Conservation (phyloP, 2,113 vertebrate genomes). For the Nettapus auritus region DNA sequence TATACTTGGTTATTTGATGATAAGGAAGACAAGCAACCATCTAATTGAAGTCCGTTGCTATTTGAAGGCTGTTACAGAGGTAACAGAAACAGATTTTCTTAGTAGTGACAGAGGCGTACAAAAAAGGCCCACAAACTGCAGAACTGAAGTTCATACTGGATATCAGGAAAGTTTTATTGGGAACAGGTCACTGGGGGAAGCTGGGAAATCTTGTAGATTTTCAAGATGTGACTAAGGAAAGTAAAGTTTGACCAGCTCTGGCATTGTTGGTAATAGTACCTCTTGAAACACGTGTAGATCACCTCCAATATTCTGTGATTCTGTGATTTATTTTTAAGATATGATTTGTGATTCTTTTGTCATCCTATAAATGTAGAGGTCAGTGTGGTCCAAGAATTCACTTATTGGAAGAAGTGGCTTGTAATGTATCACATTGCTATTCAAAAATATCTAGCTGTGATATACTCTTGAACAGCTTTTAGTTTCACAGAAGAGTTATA, state of each 20-base stretch:
- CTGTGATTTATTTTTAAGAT: neutral
- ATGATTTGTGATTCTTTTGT: neutral
- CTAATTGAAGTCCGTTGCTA: neutral
- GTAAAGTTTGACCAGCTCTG: neutral
- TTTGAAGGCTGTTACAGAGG: neutral
- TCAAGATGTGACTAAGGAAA: neutral
- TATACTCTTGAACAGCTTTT: neutral
- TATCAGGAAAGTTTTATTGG: neutral
- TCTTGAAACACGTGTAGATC: neutral
- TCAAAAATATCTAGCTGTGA: neutral
- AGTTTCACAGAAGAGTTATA: neutral
- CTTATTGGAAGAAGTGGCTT: neutral
- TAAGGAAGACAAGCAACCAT: neutral
- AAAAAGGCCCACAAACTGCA: neutral
- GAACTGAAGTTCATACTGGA: neutral
- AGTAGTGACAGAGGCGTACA: neutral
- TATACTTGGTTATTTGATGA: neutral
- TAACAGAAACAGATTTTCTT: neutral
- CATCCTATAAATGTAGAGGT: neutral
- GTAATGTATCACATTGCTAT: neutral
- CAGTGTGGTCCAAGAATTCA: neutral
- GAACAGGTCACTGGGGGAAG: neutral
- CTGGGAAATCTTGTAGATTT: neutral
- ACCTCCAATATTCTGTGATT: neutral
- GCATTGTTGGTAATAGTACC: rapidly evolving